Percentiles rank a stretch among this genome's conserved stretches.
These are phyloP conservation scores for Bugula neritina DNA, from an alignment of 2,888 invertebrate species.

Conservation along the genomic window DNA sequence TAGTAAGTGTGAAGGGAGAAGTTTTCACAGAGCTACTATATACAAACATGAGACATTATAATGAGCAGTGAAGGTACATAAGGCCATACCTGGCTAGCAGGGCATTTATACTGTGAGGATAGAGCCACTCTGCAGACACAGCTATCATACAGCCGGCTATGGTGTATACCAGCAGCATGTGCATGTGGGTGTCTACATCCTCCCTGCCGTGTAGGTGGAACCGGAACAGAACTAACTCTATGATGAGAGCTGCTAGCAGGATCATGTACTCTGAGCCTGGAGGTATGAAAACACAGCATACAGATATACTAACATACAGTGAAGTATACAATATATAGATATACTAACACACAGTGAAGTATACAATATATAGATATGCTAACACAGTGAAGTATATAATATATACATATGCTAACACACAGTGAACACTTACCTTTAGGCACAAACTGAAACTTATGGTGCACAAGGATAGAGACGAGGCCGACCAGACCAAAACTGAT, in stretches of 20 bases:
- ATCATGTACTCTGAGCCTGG: constrained; percentile 52
- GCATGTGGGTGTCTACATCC: constrained; percentile 50
- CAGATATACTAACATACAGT: neutral
- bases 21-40: no score
- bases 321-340: neutral
- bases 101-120: constrained; percentile 47
- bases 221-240: constrained; percentile 56
- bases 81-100: constrained; percentile 41
- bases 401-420: neutral
- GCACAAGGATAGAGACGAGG: constrained; percentile 51
- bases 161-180: constrained; percentile 54
- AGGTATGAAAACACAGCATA: neutral
- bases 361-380: neutral
- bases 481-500: constrained; percentile 56
- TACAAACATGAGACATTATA: no score
- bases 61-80: no score
- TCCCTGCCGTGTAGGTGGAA: constrained; percentile 56
- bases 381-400: neutral
- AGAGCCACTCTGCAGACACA: constrained; percentile 50
- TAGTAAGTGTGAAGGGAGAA: neutral
- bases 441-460: constrained; percentile 38
- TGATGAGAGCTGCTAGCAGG: constrained; percentile 49
- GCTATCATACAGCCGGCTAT: constrained; percentile 46
- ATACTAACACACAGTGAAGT: neutral
- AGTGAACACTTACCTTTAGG: constrained; percentile 27